These are phyloP conservation scores for Fukomys damarensis DNA, from an alignment of 2,113 vertebrate species.

Conservation along the genomic window DNA sequence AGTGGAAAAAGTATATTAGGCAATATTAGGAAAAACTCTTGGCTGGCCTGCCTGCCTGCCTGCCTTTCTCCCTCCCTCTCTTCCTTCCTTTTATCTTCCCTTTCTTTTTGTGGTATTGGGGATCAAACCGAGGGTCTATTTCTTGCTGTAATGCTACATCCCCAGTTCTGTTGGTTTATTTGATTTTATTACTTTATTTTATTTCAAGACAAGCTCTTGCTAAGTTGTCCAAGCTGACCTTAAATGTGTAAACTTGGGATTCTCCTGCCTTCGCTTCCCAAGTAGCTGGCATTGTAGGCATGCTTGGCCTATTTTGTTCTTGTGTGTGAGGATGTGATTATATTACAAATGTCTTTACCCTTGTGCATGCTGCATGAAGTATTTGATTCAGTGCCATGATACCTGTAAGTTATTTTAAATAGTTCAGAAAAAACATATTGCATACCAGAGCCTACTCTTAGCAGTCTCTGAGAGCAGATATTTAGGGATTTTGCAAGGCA, in stretches of 20 bases:
- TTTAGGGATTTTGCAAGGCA: constrained; percentile 17
- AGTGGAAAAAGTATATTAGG: neutral
- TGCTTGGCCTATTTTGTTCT: neutral
- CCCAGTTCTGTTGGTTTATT: neutral
- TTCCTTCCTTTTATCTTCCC: too few species aligned
- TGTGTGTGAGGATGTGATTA: neutral
- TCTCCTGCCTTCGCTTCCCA: neutral
- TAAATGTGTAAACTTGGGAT: neutral
- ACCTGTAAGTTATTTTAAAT: constrained; percentile 54
- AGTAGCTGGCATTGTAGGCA: neutral
- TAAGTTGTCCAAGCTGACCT: neutral
- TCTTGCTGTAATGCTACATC: neutral
- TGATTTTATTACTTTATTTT: neutral
- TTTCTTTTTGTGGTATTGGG: neutral
- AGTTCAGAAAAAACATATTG: constrained; percentile 29
- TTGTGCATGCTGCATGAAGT: constrained; percentile 49
- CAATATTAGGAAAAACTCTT: neutral
- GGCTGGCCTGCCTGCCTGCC: neutral
- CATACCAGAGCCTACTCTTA: neutral
- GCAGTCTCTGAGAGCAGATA: constrained; percentile 17
- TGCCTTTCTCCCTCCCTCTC: too few species aligned
- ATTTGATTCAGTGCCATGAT: constrained; percentile 22
- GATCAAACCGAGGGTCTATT: neutral
- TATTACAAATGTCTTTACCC: constrained; percentile 26
- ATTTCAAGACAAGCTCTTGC: neutral